phyloP scores from a whole-genome alignment of 2,888 invertebrate species.

The Tetranychus piercei region DNA sequence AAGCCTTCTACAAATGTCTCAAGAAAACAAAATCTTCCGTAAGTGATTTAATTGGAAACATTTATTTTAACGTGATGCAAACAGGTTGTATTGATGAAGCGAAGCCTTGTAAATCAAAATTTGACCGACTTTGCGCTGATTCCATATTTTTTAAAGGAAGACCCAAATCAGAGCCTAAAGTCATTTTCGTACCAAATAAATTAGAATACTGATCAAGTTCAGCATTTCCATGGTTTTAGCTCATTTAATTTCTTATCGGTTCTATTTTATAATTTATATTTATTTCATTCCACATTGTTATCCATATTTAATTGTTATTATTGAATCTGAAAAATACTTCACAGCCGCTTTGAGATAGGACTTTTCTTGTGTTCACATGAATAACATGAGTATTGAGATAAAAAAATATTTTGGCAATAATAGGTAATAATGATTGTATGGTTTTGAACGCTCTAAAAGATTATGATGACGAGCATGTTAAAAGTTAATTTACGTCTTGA shows the following conservation, averaged over 20 bases:
- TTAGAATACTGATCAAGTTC: neutral
- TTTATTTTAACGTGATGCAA: constrained; percentile 10
- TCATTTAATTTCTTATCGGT: neutral
- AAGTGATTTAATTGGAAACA: neutral
- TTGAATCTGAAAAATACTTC: too few species aligned
- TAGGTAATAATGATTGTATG: too few species aligned
- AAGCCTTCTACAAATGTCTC: neutral
- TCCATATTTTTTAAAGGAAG: neutral
- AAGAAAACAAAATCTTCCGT: neutral
- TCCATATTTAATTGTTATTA: too few species aligned
- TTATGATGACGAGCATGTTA: too few species aligned
- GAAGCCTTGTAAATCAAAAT: neutral
- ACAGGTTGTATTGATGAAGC: neutral
- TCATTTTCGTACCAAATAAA: neutral
- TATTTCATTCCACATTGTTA: too few species aligned
- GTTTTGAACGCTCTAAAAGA: too few species aligned
- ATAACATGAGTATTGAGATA: too few species aligned
- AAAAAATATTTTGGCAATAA: too few species aligned
- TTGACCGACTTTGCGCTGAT: neutral
- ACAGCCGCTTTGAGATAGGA: too few species aligned
- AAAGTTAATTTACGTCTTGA: too few species aligned
- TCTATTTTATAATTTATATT: too few species aligned
- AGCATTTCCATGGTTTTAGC: neutral
- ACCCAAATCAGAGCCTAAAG: neutral
- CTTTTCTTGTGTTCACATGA: too few species aligned